Percentiles rank a stretch among this genome's conserved stretches.
Evolutionary conservation across 1,140 invertebrate species (phyloP).

Genomic region (Macrobrachium nipponense): DNA sequence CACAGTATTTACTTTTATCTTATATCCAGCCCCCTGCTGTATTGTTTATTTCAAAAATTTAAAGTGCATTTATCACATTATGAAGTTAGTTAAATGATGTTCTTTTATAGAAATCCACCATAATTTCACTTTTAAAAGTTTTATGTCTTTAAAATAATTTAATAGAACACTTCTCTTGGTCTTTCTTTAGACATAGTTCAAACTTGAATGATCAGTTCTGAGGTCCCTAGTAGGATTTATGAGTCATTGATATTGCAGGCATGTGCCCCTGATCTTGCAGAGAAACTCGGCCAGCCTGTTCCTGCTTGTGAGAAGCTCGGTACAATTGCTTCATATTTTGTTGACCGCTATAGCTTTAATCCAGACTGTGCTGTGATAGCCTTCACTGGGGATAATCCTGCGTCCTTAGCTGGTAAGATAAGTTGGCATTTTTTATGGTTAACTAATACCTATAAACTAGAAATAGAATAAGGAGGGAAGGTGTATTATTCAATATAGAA

Average conservation of each 20-base stretch:
- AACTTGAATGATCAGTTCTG: no score
- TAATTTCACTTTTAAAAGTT: no score
- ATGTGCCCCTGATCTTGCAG: slow-evolving; percentile 77
- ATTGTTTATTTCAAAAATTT: no score
- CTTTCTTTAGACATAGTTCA: no score
- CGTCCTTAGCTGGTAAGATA: slow-evolving; percentile 77
- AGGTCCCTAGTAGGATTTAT: background rate
- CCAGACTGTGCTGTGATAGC: slow-evolving; percentile 83
- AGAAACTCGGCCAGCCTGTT: slow-evolving; percentile 78
- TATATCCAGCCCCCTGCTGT: no score
- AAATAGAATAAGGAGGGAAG: background rate
- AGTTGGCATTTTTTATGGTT: background rate
- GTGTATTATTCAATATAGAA: background rate
- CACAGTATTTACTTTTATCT: no score
- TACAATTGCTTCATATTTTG: slow-evolving; percentile 81
- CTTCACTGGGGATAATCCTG: slow-evolving; percentile 95
- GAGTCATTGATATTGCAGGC: slow-evolving; percentile 69
- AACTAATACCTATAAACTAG: no score
- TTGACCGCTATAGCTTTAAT: slow-evolving; percentile 86
- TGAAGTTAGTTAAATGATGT: no score
- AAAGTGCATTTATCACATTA: no score
- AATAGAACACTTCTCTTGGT: no score
- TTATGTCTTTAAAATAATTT: no score
- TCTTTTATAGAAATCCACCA: no score
- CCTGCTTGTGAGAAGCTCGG: slow-evolving; percentile 79